Evolutionary conservation across 2,797 vertebrate species (phyloP).

Genomic region (Sebastes diploproa): DNA sequence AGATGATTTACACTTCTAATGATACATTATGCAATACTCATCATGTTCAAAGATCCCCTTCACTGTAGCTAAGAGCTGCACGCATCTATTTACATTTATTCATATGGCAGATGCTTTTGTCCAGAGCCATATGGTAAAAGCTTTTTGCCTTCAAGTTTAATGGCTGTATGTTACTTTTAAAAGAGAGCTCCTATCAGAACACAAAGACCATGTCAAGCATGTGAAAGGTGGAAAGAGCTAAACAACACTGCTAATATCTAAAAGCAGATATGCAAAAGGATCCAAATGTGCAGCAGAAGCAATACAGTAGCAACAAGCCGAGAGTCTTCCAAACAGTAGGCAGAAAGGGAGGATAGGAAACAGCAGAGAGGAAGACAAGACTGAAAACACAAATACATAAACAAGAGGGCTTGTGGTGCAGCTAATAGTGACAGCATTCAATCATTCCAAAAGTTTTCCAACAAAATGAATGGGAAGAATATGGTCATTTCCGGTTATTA

Average conservation of each 20-base stretch:
- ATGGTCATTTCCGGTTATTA: neutral
- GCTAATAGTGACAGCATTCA: neutral
- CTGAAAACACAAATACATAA: neutral
- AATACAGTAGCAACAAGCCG: neutral
- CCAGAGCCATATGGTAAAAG: neutral
- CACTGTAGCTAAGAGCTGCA: neutral
- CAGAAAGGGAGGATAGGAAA: neutral
- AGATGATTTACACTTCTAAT: conserved; percentile 37
- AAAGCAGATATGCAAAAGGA: neutral
- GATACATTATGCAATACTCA: neutral
- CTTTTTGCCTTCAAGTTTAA: neutral
- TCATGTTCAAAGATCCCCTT: neutral
- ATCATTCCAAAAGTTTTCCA: neutral
- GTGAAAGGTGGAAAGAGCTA: neutral
- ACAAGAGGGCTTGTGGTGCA: neutral
- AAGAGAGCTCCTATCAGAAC: neutral
- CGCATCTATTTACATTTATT: neutral
- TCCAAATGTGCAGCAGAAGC: neutral
- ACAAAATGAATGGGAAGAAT: neutral
- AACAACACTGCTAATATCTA: neutral
- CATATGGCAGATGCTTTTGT: neutral
- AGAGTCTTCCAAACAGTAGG: conserved; percentile 37
- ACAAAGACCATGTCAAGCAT: neutral
- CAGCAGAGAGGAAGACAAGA: neutral
- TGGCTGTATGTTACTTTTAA: neutral